A percentile compares a stretch with the other conserved stretches of the same genome.
Conservation (phyloP, 2,888 invertebrate genomes). For the Anticlea derivata region DNA sequence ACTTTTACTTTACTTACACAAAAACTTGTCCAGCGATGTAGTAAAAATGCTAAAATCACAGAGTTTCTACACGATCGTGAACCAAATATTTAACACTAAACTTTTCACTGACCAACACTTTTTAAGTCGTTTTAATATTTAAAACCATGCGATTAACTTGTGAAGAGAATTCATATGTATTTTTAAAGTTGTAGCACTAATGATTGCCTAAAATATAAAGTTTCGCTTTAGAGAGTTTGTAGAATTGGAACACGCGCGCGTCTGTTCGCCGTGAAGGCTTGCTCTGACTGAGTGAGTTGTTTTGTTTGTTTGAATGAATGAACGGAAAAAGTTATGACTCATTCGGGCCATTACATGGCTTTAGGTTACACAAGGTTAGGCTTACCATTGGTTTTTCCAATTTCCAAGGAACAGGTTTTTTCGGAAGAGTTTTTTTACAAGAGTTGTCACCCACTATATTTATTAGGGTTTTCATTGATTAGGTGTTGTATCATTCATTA, state of each 20-base stretch:
- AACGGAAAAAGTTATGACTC: conserved; percentile 12
- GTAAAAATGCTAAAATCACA: conserved; percentile 18
- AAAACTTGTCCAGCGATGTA: conserved; percentile 43
- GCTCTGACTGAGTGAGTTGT: conserved; percentile 28
- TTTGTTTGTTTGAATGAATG: conserved; percentile 22
- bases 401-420: no score
- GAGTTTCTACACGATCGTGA: conserved; percentile 16
- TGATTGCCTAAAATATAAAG: no score
- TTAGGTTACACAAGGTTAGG: conserved; percentile 12
- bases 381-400: not conserved
- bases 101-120: conserved; percentile 11
- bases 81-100: conserved; percentile 6
- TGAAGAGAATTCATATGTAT: not conserved
- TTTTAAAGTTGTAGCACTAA: no score
- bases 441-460: no score
- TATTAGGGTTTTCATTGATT: no score
- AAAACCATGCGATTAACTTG: not conserved
- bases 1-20: conserved; percentile 67
- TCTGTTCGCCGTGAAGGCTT: conserved; percentile 14
- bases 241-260: conserved; percentile 22
- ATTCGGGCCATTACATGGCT: conserved; percentile 9
- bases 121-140: not conserved
- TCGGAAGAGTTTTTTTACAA: not conserved
- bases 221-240: no score
- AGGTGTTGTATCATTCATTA: no score